These are phyloP conservation scores for Peromyscus nudipes DNA, from an alignment of 2,797 vertebrate genomes.

Conservation along the genomic window DNA sequence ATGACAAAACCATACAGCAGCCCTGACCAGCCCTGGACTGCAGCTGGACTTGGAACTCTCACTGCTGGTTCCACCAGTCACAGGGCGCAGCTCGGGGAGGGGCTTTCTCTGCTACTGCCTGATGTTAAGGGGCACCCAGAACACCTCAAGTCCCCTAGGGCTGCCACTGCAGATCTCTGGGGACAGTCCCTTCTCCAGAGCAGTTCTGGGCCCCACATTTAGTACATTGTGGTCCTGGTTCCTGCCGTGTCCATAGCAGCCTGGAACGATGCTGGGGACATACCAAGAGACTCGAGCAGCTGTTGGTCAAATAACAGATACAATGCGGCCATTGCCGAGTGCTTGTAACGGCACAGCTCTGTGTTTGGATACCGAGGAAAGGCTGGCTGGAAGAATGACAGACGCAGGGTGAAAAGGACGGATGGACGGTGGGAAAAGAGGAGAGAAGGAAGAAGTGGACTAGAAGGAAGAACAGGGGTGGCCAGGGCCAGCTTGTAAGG, in stretches of 20 bases:
- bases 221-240: background rate
- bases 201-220: background rate
- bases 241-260: fast-evolving
- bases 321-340: background rate
- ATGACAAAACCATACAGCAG: background rate
- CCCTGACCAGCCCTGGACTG: background rate
- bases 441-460: background rate
- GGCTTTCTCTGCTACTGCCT: background rate
- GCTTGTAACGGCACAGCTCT: background rate
- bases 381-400: background rate
- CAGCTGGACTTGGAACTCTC: background rate
- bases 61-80: too few species aligned
- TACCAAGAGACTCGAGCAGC: background rate
- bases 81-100: background rate
- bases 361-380: background rate
- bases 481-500: background rate
- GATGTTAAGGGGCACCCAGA: background rate
- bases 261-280: background rate
- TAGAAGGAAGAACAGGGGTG: too few species aligned
- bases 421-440: background rate
- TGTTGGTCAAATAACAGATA: background rate
- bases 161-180: background rate
- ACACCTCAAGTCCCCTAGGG: background rate
- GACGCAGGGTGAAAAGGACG: background rate
- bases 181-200: background rate